These are phyloP conservation scores for Aphelocoma californica DNA, from an alignment of 2,797 vertebrate genomes.

Conservation along the genomic window DNA sequence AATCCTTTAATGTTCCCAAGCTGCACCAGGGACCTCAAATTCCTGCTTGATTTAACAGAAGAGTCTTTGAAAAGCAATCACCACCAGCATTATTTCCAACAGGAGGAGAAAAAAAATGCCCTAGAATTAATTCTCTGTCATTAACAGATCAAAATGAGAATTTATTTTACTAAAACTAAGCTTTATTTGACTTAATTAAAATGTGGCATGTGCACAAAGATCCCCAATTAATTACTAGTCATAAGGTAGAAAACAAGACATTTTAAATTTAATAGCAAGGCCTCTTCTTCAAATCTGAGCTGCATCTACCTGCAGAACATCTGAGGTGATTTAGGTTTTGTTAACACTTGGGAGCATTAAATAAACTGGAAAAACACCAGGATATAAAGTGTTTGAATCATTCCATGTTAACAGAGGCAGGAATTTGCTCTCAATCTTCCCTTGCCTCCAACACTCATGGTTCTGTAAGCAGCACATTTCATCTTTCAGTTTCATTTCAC, in stretches of 20 bases:
- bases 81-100: not conserved
- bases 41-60: not conserved
- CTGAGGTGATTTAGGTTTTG: not conserved
- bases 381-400: not conserved
- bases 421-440: not conserved
- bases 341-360: not conserved
- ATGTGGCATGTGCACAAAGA: not conserved
- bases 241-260: not conserved
- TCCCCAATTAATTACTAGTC: not conserved
- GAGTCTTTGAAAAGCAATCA: not conserved
- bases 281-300: not conserved
- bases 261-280: not conserved
- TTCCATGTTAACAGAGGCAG: not conserved
- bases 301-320: not conserved
- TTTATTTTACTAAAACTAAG: not conserved
- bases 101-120: not conserved
- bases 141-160: not conserved
- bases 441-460: not conserved
- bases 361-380: not conserved
- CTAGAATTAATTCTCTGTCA: not conserved
- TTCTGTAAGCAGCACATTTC: not conserved
- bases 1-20: not conserved
- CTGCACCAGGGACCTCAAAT: not conserved
- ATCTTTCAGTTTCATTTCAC: not conserved
- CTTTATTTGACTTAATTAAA: not conserved